phyloP scores from a whole-genome alignment of 2,888 invertebrate species.

The Agrilus mali region DNA sequence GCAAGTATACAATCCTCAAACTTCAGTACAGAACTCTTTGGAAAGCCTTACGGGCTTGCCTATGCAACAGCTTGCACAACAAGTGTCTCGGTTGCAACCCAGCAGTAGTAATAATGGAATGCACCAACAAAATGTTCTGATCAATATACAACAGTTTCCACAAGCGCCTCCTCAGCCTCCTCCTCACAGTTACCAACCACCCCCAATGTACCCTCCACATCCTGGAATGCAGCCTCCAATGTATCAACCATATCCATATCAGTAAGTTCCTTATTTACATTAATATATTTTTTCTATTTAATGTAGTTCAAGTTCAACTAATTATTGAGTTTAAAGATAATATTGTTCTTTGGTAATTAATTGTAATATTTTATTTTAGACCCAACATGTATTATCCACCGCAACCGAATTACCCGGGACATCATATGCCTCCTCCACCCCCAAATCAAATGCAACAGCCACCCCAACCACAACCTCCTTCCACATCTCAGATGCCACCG shows the following conservation, averaged over 20 bases:
- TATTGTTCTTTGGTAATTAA: no score
- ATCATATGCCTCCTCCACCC: slow-evolving; percentile 22
- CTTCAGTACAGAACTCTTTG: slow-evolving; percentile 18
- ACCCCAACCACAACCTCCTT: slow-evolving; percentile 12
- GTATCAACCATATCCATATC: slow-evolving; percentile 28
- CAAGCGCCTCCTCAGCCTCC: slow-evolving; percentile 32
- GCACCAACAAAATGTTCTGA: slow-evolving; percentile 52
- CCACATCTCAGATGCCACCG: slow-evolving; percentile 19
- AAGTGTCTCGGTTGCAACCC: slow-evolving; percentile 32
- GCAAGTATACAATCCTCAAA: slow-evolving; percentile 28
- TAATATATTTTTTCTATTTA: no score
- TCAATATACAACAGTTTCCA: slow-evolving; percentile 51
- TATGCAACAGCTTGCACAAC: slow-evolving; percentile 37
- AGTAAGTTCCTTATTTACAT: slow-evolving; percentile 21
- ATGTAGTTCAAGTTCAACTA: no score
- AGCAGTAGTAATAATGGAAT: slow-evolving; percentile 26
- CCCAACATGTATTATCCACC: slow-evolving; percentile 30
- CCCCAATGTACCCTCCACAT: slow-evolving; percentile 31
- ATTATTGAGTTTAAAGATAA: no score
- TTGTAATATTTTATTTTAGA: no score
- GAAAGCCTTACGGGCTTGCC: slow-evolving; percentile 30
- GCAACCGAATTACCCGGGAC: slow-evolving; percentile 31
- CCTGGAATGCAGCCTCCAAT: slow-evolving; percentile 18
- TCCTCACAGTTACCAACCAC: slow-evolving; percentile 37
- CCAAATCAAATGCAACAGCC: slow-evolving; percentile 17